Conservation (phyloP, 2,888 invertebrate species). For the Trachelus troglodyta region DNA sequence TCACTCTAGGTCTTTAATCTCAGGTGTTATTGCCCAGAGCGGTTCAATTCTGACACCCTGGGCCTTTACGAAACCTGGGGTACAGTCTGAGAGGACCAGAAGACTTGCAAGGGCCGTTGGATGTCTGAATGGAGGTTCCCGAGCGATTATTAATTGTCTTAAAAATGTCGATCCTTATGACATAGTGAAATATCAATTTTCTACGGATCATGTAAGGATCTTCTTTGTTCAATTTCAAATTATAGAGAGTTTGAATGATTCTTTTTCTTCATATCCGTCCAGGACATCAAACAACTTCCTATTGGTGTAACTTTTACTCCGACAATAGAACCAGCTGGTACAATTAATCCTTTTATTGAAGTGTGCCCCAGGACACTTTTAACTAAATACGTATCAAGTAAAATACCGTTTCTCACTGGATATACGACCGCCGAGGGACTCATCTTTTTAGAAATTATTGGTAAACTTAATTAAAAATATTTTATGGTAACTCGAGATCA, state of each 20-base stretch:
- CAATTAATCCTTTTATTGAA: slow-evolving; percentile 4
- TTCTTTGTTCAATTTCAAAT: background rate
- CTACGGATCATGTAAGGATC: slow-evolving; percentile 4
- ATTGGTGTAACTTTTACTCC: slow-evolving; percentile 20
- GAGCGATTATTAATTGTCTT: slow-evolving; percentile 10
- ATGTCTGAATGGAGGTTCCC: slow-evolving; percentile 2
- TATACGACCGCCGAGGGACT: slow-evolving; percentile 17
- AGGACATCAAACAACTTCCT: slow-evolving; percentile 13
- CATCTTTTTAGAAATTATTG: slow-evolving; percentile 9
- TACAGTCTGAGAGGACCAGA: slow-evolving; percentile 9
- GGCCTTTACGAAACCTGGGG: slow-evolving; percentile 17
- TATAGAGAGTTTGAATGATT: background rate
- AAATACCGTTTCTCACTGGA: slow-evolving; percentile 14
- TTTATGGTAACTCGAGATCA: background rate
- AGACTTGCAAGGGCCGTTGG: slow-evolving; percentile 9
- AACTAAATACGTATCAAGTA: background rate
- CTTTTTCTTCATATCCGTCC: background rate
- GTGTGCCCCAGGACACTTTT: slow-evolving; percentile 12
- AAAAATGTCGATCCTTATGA: slow-evolving; percentile 7
- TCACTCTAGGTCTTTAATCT: slow-evolving; percentile 14
- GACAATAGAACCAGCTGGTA: slow-evolving; percentile 11
- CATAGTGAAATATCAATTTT: slow-evolving; percentile 11
- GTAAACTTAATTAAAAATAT: slow-evolving; percentile 1
- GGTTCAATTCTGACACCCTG: slow-evolving; percentile 15
- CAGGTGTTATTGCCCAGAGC: slow-evolving; percentile 21